phyloP scores from a whole-genome alignment of 1,140 invertebrate genomes.

The Tetranychus urticae region DNA sequence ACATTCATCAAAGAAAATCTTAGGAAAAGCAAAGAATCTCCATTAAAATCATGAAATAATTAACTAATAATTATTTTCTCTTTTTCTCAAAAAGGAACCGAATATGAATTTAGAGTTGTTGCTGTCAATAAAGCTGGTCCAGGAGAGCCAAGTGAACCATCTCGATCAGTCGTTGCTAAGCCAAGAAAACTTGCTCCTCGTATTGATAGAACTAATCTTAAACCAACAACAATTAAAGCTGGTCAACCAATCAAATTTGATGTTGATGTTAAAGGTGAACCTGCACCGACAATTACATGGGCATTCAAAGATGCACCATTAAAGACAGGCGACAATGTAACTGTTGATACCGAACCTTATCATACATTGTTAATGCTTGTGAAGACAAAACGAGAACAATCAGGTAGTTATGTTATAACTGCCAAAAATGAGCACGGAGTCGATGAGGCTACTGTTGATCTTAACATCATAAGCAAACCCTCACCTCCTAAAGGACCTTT shows the following conservation, averaged over 20 bases:
- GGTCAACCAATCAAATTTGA: conserved; percentile 72
- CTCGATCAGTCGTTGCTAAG: conserved; percentile 74
- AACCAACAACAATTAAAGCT: conserved; percentile 31
- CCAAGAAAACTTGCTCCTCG: conserved; percentile 64
- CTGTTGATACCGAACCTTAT: conserved; percentile 43
- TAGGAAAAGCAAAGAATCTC: too few species aligned
- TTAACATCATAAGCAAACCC: conserved; percentile 31
- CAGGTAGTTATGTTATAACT: conserved; percentile 69
- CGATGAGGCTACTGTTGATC: conserved; percentile 76
- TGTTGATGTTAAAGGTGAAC: conserved; percentile 80
- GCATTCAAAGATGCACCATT: conserved; percentile 37
- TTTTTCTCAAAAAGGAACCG: conserved; percentile 43
- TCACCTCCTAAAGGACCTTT: conserved; percentile 23
- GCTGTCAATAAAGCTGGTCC: conserved; percentile 92
- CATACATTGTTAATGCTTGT: conserved; percentile 75
- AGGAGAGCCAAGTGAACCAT: conserved; percentile 69
- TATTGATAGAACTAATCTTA: conserved; percentile 8
- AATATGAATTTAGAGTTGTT: conserved; percentile 89
- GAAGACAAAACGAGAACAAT: conserved; percentile 60
- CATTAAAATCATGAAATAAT: too few species aligned
- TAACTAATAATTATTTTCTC: conserved; percentile 25
- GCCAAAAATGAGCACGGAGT: conserved; percentile 69
- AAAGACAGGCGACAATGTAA: conserved; percentile 18
- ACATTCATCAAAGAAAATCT: too few species aligned
- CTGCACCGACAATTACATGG: conserved; percentile 73